These are phyloP conservation scores for Hemibagrus guttatus DNA, from an alignment of 2,797 vertebrate genomes.

Conservation along the genomic window DNA sequence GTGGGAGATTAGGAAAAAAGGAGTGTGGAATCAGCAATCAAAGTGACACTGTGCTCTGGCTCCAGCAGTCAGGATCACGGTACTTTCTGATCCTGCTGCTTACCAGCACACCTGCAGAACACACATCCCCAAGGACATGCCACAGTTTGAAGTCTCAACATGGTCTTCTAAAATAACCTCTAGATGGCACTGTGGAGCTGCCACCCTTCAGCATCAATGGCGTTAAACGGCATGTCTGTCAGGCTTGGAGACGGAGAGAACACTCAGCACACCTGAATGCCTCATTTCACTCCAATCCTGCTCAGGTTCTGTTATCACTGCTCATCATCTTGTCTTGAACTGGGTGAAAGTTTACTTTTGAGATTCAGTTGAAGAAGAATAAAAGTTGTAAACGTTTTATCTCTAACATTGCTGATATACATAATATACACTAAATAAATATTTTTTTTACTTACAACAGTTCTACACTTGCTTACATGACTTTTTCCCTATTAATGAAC, in stretches of 20 bases:
- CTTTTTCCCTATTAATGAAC: background rate
- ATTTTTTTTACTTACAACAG: background rate
- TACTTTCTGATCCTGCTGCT: slow-evolving; percentile 58
- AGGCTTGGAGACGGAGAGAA: slow-evolving; percentile 47
- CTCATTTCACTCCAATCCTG: slow-evolving; percentile 65
- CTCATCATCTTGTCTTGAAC: slow-evolving; percentile 53
- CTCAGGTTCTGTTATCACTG: slow-evolving; percentile 48
- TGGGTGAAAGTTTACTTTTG: slow-evolving; percentile 64
- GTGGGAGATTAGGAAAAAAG: slow-evolving; percentile 62
- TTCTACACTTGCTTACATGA: background rate
- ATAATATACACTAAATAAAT: background rate
- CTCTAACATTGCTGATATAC: background rate
- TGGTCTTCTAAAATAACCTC: slow-evolving; percentile 51
- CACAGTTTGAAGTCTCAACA: background rate
- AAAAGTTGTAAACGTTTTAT: slow-evolving; percentile 12
- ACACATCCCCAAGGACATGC: slow-evolving; percentile 12
- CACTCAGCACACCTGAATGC: slow-evolving; percentile 67
- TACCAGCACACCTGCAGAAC: slow-evolving; percentile 68
- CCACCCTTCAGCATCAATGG: slow-evolving; percentile 42
- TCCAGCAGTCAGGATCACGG: slow-evolving; percentile 61
- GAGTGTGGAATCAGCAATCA: slow-evolving; percentile 70
- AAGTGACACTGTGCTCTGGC: slow-evolving; percentile 60
- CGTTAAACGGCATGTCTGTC: slow-evolving; percentile 49
- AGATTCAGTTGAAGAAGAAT: slow-evolving; percentile 55
- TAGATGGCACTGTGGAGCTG: slow-evolving; percentile 80